Evolutionary conservation across 2,888 invertebrate genomes (phyloP), one percentile per base, ranked within the genome.

Genomic region (Heliconius ismenius): DNA sequence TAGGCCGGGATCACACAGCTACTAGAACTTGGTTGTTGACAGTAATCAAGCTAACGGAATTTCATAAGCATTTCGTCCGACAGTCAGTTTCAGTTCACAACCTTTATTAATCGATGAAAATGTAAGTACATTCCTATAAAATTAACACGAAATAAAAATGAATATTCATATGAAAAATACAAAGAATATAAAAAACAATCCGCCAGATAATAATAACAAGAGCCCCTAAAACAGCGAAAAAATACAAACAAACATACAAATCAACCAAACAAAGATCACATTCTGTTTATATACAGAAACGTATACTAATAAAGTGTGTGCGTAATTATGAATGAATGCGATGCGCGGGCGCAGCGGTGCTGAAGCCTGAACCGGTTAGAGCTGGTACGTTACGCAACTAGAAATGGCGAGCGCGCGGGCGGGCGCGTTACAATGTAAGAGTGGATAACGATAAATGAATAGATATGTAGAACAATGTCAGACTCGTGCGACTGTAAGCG

Each of bases 361-460:
- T 77, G 75, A 78, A 80, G 76, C 78, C 76, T 49, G 80, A 80
- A 80, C 81, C 80, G 82, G 81, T 77, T 72, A 58, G 36, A 75
- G 77, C 79, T 79, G 79, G 81, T 80, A 80, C 60, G 62, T 79
- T 79, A 80, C 76, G 79, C 76, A 81, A 81, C 78, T 78, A 77
- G 78, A 80, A 79, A 81, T 79, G 74, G 77, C 75, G 78, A 79
- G 67, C 67, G 70, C 79, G 67, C 67, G 70, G 32, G 54, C 32
- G n/a, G n/a, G 32, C n/a, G 32, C 32, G 58, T 36, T 58, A 76
- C 65, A 58, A 54, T 70, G 32, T 64, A 64, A n/a, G 58, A 58
- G 58, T 58, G n/a, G 62, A 63, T 43, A n/a, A 43, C 26, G 60
- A 73, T 73, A 73, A 73, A 73, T 43, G 73, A 62, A 39, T 39